Base-by-base conservation (phyloP, 2,888 invertebrate species). In the Dicycla oo region DNA sequence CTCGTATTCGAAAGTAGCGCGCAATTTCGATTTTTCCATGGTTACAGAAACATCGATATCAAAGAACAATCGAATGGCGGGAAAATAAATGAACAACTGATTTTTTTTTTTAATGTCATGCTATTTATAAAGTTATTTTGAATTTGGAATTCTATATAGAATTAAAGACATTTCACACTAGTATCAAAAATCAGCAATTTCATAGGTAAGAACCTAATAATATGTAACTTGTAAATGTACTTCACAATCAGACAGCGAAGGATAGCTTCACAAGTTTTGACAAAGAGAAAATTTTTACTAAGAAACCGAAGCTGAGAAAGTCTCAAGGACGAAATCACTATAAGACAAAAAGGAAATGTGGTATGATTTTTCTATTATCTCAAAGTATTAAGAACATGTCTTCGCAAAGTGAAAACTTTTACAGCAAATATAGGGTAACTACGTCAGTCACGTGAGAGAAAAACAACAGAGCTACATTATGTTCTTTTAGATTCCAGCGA, bases 141-240 rank as follows among this genome's bases (percentile, higher is more conserved):
- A n/a, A n/a, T n/a, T n/a, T n/a, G n/a, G n/a, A n/a, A n/a, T n/a
- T n/a, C n/a, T n/a, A n/a, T n/a, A n/a, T n/a, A n/a, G n/a, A n/a
- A n/a, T n/a, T n/a, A n/a, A n/a, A n/a, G n/a, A n/a, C n/a, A n/a
- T n/a, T n/a, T n/a, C n/a, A n/a, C n/a, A n/a, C n/a, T n/a, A n/a
- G n/a, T n/a, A n/a, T n/a, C n/a, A n/a, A n/a, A n/a, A n/a, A n/a
- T n/a, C n/a, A n/a, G n/a, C n/a, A n/a, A n/a, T n/a, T n/a, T n/a
- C n/a, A n/a, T n/a, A n/a, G n/a, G n/a, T n/a, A n/a, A n/a, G n/a
- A n/a, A n/a, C n/a, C n/a, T n/a, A 45, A 78, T 34, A 38, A 60
- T 56, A 30, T 51, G 13, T 13, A 53, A 40, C 23, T 73, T 57
- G 18, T 57, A 51, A 30, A 74, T 10, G 53, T 53, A 49, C n/a